Evolutionary conservation across 2,113 vertebrate species (phyloP).

Genomic region (Nematolebias whitei): DNA sequence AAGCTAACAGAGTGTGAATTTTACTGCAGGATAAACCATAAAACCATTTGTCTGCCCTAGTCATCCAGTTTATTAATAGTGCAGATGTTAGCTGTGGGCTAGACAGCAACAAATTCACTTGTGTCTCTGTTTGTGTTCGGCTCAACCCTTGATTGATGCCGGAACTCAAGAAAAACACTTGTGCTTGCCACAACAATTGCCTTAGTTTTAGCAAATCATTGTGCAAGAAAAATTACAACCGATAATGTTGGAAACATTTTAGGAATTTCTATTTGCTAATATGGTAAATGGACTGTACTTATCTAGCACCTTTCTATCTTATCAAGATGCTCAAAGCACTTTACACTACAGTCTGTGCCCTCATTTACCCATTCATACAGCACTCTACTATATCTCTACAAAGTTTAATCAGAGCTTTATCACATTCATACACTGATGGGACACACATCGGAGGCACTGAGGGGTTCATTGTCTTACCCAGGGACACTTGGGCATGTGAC

Average conservation of each 20-base stretch:
- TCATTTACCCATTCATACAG: no score
- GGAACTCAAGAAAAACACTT: not conserved
- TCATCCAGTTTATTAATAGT: not conserved
- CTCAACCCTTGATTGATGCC: not conserved
- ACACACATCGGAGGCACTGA: no score
- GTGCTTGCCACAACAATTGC: not conserved
- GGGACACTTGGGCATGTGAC: no score
- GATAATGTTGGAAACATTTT: not conserved
- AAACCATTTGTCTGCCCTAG: not conserved
- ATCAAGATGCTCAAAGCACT: no score
- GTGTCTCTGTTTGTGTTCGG: not conserved
- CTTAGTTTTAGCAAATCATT: not conserved
- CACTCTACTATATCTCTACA: no score
- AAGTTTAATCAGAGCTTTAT: no score
- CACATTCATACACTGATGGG: no score
- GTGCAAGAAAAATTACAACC: not conserved
- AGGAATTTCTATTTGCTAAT: not conserved
- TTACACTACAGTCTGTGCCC: no score
- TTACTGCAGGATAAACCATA: not conserved
- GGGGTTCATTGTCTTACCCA: no score
- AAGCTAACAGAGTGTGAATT: not conserved
- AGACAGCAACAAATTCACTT: not conserved
- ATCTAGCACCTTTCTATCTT: no score
- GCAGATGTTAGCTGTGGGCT: conserved; percentile 1
- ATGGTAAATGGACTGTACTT: no score